Conservation (phyloP, 2,113 vertebrate genomes). For the Forbesichthys agassizii region DNA sequence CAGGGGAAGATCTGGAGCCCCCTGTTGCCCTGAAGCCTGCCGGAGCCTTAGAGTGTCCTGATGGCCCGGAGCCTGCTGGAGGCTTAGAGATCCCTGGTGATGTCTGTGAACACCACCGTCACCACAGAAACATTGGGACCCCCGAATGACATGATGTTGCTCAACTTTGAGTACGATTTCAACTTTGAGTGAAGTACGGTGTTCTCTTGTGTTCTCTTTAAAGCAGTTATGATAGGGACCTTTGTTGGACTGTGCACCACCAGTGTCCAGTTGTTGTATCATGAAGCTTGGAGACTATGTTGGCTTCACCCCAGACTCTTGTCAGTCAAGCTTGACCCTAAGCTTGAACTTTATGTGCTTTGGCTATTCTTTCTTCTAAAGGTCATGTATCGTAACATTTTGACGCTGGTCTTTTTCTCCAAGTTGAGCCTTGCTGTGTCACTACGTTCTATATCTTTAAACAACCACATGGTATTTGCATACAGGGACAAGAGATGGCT, state of each 20-base stretch:
- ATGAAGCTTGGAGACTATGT: neutral
- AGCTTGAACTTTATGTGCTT: no score
- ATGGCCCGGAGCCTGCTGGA: no score
- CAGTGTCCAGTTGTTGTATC: no score
- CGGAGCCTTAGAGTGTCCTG: neutral
- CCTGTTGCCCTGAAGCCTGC: neutral
- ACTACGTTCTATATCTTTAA: constrained; percentile 30
- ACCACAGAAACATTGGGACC: constrained; percentile 58
- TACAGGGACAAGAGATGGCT: constrained; percentile 45
- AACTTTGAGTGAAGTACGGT: constrained; percentile 55
- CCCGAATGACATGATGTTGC: constrained; percentile 50
- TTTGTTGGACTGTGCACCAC: no score
- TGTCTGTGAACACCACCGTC: constrained; percentile 9
- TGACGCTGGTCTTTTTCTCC: constrained; percentile 27
- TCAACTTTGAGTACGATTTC: constrained; percentile 55
- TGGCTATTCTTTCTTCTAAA: constrained; percentile 15
- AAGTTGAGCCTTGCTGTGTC: constrained; percentile 21
- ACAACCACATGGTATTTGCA: constrained; percentile 45
- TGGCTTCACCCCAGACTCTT: neutral
- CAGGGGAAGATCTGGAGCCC: neutral
- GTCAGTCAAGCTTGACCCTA: no score
- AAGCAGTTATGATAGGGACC: no score
- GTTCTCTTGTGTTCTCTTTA: neutral
- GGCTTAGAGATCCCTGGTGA: no score
- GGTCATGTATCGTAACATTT: constrained; percentile 46